Conservation (phyloP, 2,113 vertebrate genomes). For the Spea bombifrons region DNA sequence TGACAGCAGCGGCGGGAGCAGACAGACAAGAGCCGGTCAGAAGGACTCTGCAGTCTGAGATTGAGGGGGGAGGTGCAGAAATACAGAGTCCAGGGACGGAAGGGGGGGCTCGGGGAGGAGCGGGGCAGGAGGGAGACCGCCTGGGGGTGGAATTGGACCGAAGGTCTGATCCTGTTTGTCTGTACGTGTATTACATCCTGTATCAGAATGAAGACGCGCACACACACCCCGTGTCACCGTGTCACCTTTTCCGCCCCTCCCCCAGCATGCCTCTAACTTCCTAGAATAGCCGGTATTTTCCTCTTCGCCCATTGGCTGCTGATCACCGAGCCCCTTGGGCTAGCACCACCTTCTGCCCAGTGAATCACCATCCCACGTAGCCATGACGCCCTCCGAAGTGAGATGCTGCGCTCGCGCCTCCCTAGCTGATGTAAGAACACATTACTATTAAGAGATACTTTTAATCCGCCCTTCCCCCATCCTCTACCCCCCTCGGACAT, state of each 20-base stretch:
- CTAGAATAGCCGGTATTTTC: slow-evolving; percentile 22
- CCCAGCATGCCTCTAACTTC: neutral
- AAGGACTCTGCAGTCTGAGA: slow-evolving; percentile 6
- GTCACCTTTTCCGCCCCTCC: slow-evolving; percentile 23
- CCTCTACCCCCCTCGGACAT: too few species aligned
- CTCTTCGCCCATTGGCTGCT: slow-evolving; percentile 8
- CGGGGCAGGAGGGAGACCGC: slow-evolving; percentile 13
- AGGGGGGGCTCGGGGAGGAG: neutral
- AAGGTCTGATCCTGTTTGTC: slow-evolving; percentile 35
- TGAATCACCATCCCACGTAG: neutral
- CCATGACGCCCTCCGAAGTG: neutral
- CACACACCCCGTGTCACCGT: slow-evolving; percentile 25
- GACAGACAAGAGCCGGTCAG: neutral
- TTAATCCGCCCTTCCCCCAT: neutral
- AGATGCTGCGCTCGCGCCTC: neutral
- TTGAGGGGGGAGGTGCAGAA: slow-evolving; percentile 6
- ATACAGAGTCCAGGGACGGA: slow-evolving; percentile 7
- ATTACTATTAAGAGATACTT: neutral
- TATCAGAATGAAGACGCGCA: neutral
- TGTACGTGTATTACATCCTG: slow-evolving; percentile 34
- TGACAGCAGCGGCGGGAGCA: neutral
- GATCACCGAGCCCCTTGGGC: slow-evolving; percentile 7
- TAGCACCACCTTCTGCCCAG: neutral
- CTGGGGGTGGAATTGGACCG: slow-evolving; percentile 23
- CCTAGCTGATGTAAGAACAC: slow-evolving; percentile 29